Conservation (phyloP, 2,797 vertebrate species). For the Echeneis naucrates region DNA sequence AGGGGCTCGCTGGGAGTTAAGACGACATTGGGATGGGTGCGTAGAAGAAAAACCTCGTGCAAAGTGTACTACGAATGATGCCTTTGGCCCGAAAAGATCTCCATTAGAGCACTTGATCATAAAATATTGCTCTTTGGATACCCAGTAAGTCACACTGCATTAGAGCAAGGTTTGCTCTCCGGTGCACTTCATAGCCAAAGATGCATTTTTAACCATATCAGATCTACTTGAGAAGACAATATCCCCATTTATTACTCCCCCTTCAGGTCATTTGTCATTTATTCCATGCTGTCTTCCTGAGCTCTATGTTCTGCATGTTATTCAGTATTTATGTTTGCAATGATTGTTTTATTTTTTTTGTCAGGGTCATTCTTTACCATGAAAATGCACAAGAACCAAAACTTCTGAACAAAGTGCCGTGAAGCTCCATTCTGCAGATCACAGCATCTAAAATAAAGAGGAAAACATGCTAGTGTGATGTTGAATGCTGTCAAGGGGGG, state of each 20-base stretch:
- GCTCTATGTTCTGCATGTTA: constrained; percentile 18
- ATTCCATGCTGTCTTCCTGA: background rate
- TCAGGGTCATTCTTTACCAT: background rate
- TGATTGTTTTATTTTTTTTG: constrained; percentile 11
- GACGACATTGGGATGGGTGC: constrained; percentile 40
- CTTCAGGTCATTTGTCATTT: constrained; percentile 47
- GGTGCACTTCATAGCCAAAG: constrained; percentile 9
- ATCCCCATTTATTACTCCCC: constrained; percentile 19
- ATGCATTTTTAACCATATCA: constrained; percentile 56
- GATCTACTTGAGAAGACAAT: constrained; percentile 53
- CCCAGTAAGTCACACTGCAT: constrained; percentile 38
- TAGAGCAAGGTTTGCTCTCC: constrained; percentile 38
- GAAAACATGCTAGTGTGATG: constrained; percentile 6
- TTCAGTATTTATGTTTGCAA: constrained; percentile 31
- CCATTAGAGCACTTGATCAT: constrained; percentile 72
- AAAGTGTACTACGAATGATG: constrained; percentile 59
- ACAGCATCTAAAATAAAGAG: background rate
- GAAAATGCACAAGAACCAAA: background rate
- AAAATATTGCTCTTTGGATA: constrained; percentile 61
- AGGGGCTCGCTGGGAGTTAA: constrained; percentile 43
- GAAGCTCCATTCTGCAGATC: background rate
- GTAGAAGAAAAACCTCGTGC: constrained; percentile 27
- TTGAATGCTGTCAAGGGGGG: constrained; percentile 23
- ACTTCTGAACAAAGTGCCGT: background rate
- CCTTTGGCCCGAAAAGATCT: constrained; percentile 57